Conservation (phyloP, 2,113 vertebrate species). For the Pungitius pungitius region DNA sequence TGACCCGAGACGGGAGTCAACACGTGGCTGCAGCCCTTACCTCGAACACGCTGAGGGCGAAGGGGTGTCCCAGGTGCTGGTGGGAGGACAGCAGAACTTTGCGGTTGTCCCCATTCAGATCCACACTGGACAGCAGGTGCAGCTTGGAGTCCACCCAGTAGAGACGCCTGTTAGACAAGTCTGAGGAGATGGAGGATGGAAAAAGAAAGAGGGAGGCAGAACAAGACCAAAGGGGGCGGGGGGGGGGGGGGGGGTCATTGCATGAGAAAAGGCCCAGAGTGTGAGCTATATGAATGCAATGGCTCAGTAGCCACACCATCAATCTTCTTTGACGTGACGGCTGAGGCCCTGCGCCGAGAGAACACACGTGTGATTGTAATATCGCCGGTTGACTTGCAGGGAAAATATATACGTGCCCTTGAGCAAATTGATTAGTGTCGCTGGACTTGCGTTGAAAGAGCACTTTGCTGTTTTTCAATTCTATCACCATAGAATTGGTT, state of each 20-base stretch:
- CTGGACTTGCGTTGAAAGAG: conserved; percentile 34
- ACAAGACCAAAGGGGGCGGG: background rate
- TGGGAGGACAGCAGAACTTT: conserved; percentile 91
- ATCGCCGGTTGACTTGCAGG: conserved; percentile 58
- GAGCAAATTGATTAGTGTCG: conserved; percentile 62
- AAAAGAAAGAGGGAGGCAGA: background rate
- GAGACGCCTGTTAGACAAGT: conserved; percentile 91
- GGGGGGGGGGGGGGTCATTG: conserved; percentile 61
- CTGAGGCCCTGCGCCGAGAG: conserved; percentile 50
- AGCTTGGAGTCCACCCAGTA: conserved; percentile 99
- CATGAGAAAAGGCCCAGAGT: conserved; percentile 51
- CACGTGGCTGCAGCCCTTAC: conserved; percentile 70
- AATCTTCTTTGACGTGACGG: conserved; percentile 68
- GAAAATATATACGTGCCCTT: conserved; percentile 46
- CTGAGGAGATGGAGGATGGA: conserved; percentile 76
- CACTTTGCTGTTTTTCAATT: conserved; percentile 31
- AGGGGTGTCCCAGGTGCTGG: conserved; percentile 92
- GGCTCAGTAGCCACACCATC: conserved; percentile 64
- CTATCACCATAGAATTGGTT: background rate
- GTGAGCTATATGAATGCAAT: conserved; percentile 68
- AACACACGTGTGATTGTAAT: conserved; percentile 70
- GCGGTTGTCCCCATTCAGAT: conserved; percentile 91
- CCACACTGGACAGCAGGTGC: conserved; percentile 94
- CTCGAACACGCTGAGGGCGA: conserved; percentile 95
- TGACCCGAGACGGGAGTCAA: background rate